Conservation (phyloP, 2,888 invertebrate species). For the Laothoe populi region DNA sequence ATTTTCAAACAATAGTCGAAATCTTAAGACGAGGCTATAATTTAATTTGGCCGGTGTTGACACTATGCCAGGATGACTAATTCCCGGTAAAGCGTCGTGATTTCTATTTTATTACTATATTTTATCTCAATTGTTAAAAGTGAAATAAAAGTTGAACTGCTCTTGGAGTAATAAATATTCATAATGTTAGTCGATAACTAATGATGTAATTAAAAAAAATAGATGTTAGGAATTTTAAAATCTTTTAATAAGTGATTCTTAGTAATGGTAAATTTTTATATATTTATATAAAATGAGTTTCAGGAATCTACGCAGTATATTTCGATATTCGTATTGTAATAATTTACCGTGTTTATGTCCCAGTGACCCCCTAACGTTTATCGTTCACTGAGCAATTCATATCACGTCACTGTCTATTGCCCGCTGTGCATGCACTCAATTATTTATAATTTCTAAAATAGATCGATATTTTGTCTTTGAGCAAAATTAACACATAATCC, state of each 20-base stretch:
- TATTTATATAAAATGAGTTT: not conserved
- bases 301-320: not conserved
- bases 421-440: not conserved
- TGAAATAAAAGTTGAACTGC: constrained; percentile 41
- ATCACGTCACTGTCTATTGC: not conserved
- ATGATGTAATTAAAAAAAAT: not conserved
- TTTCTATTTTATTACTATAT: constrained; percentile 67
- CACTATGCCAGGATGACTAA: constrained; percentile 80
- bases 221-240: not conserved
- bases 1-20: constrained; percentile 71
- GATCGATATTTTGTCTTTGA: not conserved
- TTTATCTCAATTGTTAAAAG: constrained; percentile 63
- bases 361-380: constrained; percentile 11
- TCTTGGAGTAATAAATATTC: constrained; percentile 45
- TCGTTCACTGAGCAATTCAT: constrained; percentile 15
- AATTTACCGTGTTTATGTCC: constrained; percentile 1
- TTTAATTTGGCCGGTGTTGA: constrained; percentile 74
- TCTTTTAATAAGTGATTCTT: not conserved
- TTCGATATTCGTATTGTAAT: constrained; percentile 18
- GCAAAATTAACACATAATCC: no score
- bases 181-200: constrained; percentile 25
- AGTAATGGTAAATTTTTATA: not conserved
- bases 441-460: not conserved
- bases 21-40: constrained; percentile 64
- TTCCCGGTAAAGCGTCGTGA: constrained; percentile 64